Evolutionary conservation across 2,797 vertebrate species (phyloP), one percentile per base, ranked within the genome.

Genomic region (Pseudotriccus pelzelni): DNA sequence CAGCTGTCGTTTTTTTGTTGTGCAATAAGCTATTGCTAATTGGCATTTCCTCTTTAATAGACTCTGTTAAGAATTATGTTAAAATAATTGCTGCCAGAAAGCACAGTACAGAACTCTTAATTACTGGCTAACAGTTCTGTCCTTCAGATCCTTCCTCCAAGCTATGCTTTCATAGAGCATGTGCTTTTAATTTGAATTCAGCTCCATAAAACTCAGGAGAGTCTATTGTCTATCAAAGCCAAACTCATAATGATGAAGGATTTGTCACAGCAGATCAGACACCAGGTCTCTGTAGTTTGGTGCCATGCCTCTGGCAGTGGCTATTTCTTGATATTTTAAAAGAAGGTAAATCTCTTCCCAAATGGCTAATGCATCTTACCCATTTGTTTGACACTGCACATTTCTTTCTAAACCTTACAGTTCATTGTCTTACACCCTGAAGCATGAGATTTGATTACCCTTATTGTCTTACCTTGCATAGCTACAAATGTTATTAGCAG

Each of bases 31-130:
- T 94, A 92, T 50, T 87, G 66, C 97, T 97, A 96, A 97, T 97
- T 95, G 93, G 72, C 75, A 94, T 95, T 97, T 96, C 96, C 95
- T 93, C 77, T 96, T 97, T 96, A 97, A 96, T 96, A 96, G 94
- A 95, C 95, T 97, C 91, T 92, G 92, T 95, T 97, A 95, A 85
- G 95, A 97, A 95, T 97, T 96, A 97, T 97, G 96, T 90, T 96
- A 97, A 95, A 97, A 96, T 97, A 97, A 97, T 98, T 96, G 94
- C 96, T 97, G 87, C 87, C 91, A 96, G 92, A 97, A 97, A 79
- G 94, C 87, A 64, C 80, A 95, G 94, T 94, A 94, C 95, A 72
- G 96, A 90, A 93, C 91, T 97, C 84, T 97, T 97, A 97, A 98
- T 97, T 98, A 96, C 94, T 95, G 93, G 96, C 94, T 97, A 97